Percentiles rank a stretch among this genome's conserved stretches.
These are phyloP conservation scores for Tricholauxania praeusta DNA, from an alignment of 2,888 invertebrate genomes.

Conservation along the genomic window DNA sequence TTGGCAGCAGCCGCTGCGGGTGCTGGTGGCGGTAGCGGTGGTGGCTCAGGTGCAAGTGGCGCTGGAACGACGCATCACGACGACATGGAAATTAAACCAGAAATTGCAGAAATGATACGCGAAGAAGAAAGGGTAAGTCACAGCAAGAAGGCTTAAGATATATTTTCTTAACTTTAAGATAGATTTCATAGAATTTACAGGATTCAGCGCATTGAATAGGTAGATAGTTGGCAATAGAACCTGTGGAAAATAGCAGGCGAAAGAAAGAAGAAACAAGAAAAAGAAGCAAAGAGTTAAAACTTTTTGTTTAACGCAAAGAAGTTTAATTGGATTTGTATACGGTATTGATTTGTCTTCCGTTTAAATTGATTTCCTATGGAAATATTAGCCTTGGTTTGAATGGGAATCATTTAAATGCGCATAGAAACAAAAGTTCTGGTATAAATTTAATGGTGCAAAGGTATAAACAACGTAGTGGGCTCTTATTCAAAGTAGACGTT, in stretches of 20 bases:
- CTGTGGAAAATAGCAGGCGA: background rate
- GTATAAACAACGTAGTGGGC: too few relatives aligned
- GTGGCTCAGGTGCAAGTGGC: conserved; percentile 54
- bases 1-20: conserved; percentile 59
- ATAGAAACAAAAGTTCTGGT: background rate
- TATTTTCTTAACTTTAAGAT: too few relatives aligned
- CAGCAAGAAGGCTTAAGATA: too few relatives aligned
- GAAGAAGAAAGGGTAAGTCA: conserved; percentile 94
- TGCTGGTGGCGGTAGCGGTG: conserved; percentile 62
- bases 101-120: conserved; percentile 95
- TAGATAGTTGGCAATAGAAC: too few relatives aligned
- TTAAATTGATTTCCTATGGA: conserved; percentile 18
- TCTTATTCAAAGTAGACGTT: too few relatives aligned
- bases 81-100: conserved; percentile 92
- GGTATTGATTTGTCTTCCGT: conserved; percentile 26
- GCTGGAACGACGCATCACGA: conserved; percentile 71
- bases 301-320: conserved; percentile 17
- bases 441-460: too few relatives aligned
- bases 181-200: too few relatives aligned
- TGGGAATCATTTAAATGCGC: background rate
- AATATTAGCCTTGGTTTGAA: background rate
- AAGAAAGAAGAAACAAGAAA: background rate
- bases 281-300: background rate
- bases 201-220: too few relatives aligned
- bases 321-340: conserved; percentile 33